Percentiles rank a stretch among this genome's conserved stretches.
Evolutionary conservation across 1,140 invertebrate genomes (phyloP).

Genomic region (Ylistrum balloti): DNA sequence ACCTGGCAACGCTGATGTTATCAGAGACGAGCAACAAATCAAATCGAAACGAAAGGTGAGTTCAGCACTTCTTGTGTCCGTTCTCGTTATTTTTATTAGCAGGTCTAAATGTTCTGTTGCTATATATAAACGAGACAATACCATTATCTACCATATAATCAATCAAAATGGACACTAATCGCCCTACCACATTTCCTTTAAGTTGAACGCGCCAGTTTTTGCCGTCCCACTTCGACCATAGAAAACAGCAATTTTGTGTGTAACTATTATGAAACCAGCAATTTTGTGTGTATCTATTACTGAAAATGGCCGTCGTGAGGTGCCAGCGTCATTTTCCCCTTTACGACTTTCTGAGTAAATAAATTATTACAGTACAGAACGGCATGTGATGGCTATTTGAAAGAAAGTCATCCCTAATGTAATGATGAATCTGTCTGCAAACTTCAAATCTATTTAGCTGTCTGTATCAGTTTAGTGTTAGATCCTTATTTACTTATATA

Average conservation of each 20-base stretch:
- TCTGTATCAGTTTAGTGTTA: background rate
- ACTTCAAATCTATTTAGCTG: background rate
- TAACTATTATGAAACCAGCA: background rate
- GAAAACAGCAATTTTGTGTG: background rate
- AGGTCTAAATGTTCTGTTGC: background rate
- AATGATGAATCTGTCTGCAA: background rate
- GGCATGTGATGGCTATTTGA: background rate
- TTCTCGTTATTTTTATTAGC: background rate
- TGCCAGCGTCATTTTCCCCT: background rate
- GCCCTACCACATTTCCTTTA: background rate
- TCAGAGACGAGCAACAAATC: slow-evolving; percentile 83
- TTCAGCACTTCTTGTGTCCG: background rate
- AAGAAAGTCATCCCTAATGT: background rate
- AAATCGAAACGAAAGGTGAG: slow-evolving; percentile 84
- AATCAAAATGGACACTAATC: slow-evolving; percentile 18
- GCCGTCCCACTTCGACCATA: background rate
- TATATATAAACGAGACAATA: slow-evolving; percentile 36
- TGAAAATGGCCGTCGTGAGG: slow-evolving; percentile 16
- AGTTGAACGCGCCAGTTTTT: background rate
- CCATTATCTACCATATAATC: background rate
- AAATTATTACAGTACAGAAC: background rate
- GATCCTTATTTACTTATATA: too few species aligned
- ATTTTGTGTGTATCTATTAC: slow-evolving; percentile 27
- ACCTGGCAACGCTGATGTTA: slow-evolving; percentile 84
- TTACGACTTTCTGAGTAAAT: background rate